A percentile compares a stretch with the other conserved stretches of the same genome.
These are phyloP conservation scores for Drosophila cardini DNA, from an alignment of 1,140 invertebrate species.

Conservation along the genomic window DNA sequence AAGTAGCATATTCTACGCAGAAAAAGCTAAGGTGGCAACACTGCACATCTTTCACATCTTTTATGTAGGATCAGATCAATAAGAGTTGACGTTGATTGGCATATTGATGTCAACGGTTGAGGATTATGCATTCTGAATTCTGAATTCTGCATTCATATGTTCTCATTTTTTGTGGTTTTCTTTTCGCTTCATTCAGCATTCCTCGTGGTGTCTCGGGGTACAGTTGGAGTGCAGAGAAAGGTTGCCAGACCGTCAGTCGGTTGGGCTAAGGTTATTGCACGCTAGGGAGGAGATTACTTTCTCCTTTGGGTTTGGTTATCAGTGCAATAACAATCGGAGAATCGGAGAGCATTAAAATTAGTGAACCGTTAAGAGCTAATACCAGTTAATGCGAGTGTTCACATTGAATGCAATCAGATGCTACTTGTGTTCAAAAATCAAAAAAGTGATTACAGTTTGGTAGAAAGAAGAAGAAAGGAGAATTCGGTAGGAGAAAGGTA, in stretches of 20 bases:
- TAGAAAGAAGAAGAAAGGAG: background rate
- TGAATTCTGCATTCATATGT: conserved; percentile 45
- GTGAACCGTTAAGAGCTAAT: conserved; percentile 40
- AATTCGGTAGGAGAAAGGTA: background rate
- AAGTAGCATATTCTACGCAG: no score
- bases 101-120: conserved; percentile 53
- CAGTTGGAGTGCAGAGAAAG: conserved; percentile 1
- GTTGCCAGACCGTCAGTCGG: background rate
- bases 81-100: conserved; percentile 37
- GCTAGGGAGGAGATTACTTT: conserved; percentile 20
- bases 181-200: conserved; percentile 5
- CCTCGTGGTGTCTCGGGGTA: background rate
- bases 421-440: conserved; percentile 3
- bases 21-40: no score
- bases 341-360: conserved; percentile 31
- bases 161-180: conserved; percentile 24
- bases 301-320: conserved; percentile 30
- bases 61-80: conserved; percentile 2
- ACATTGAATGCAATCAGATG: conserved; percentile 44
- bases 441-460: background rate
- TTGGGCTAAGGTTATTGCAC: conserved; percentile 4
- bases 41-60: background rate
- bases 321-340: conserved; percentile 22
- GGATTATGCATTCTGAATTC: conserved; percentile 42
- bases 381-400: background rate